Evolutionary conservation across 2,797 vertebrate genomes (phyloP).

Genomic region (Eupleurogrammus muticus): DNA sequence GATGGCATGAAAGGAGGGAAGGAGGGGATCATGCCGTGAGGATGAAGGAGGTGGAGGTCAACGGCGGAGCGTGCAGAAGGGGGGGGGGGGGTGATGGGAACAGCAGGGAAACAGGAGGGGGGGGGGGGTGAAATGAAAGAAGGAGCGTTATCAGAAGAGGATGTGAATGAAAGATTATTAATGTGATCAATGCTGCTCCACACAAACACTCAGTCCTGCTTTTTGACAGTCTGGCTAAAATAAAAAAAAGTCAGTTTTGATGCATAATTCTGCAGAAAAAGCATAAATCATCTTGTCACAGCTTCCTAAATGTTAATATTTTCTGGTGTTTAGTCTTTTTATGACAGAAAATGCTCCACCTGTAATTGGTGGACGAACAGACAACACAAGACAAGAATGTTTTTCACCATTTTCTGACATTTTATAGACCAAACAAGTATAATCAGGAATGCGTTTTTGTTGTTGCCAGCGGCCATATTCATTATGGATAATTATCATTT

Average conservation of each 20-base stretch:
- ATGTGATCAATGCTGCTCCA: slow-evolving; percentile 1
- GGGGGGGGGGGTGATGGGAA: slow-evolving; percentile 44
- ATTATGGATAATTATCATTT: background rate
- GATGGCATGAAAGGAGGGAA: slow-evolving; percentile 41
- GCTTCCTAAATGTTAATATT: background rate
- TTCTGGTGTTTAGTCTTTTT: background rate
- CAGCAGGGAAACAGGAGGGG: slow-evolving; percentile 13
- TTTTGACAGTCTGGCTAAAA: background rate
- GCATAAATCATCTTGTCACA: too few species aligned
- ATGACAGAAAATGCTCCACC: background rate
- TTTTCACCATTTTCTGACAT: background rate
- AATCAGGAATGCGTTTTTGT: background rate
- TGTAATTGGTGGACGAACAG: background rate
- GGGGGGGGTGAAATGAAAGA: background rate
- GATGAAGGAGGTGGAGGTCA: slow-evolving; percentile 46
- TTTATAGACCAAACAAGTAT: background rate
- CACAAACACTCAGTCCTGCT: background rate
- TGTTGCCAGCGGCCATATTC: background rate
- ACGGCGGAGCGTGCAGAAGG: slow-evolving; percentile 23
- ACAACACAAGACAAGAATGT: too few species aligned
- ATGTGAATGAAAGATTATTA: slow-evolving; percentile 36
- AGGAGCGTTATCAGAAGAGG: slow-evolving; percentile 8
- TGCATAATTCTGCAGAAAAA: too few species aligned
- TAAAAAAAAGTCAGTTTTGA: background rate
- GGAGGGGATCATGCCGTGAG: slow-evolving; percentile 31